These are phyloP conservation scores for Hippopotamyrus pictus DNA, from an alignment of 2,797 vertebrate genomes.

Conservation along the genomic window DNA sequence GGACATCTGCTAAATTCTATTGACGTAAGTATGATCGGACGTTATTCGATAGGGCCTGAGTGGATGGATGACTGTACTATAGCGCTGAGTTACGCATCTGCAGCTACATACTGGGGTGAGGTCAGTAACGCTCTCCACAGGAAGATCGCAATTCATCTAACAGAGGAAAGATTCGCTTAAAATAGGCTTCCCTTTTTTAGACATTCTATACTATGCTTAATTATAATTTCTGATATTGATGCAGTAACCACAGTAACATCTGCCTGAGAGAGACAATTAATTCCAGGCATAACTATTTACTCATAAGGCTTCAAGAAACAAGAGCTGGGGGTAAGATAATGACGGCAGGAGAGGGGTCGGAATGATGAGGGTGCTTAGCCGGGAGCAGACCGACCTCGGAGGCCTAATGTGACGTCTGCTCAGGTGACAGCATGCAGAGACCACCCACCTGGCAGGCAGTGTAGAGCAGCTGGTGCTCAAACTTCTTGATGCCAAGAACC, in stretches of 20 bases:
- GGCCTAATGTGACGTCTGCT: not conserved
- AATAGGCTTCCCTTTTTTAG: not conserved
- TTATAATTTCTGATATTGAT: not conserved
- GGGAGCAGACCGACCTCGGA: not conserved
- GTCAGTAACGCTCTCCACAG: not conserved
- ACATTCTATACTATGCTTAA: not conserved
- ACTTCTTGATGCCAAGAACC: constrained; percentile 78
- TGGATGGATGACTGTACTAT: not conserved
- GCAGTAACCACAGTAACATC: constrained; percentile 6
- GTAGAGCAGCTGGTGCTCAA: constrained; percentile 81
- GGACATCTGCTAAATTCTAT: not conserved
- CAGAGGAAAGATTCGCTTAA: not conserved
- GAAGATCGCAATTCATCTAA: not conserved
- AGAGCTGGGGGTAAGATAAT: not conserved
- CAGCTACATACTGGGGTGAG: not conserved
- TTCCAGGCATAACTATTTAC: not conserved
- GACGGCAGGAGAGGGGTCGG: not conserved
- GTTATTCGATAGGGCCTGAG: not conserved
- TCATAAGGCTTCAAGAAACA: not conserved
- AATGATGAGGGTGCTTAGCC: not conserved
- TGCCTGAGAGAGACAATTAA: not conserved
- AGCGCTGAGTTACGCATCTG: not conserved
- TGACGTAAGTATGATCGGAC: not conserved
- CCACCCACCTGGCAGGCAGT: constrained; percentile 76
- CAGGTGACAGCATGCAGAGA: not conserved